Evolutionary conservation across 1,140 invertebrate genomes (phyloP), one percentile per base, ranked within the genome.

Genomic region (Rhopalosiphum padi): DNA sequence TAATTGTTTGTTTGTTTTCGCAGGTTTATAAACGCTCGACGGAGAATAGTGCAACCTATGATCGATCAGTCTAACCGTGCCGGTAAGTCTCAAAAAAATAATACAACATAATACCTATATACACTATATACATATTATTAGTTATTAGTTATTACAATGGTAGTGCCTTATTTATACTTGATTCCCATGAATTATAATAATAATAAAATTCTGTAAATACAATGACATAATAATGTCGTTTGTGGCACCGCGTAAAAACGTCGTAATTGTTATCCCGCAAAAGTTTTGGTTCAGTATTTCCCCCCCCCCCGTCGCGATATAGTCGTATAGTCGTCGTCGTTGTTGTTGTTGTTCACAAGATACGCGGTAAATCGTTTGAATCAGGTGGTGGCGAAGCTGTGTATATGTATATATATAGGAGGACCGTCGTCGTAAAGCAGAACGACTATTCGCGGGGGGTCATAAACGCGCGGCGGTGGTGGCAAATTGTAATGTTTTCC

Each of bases 1-100:
- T 7, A 22, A 37, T 11, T 90, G 92, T 82, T 93, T 95, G 88
- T 94, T 94, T 95, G 95, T 96, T 95, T 97, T 97, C 94, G 21
- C 97, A 98, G 99, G 99, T 99, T 99, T 96, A 99, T 99, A 95
- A 99, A 99, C 96, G 99, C 99, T 95, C 97, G 99, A 96, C 97
- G 99, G 96, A 97, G 99, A 96, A 99, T 99, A 96, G 98, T 99
- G 94, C 99, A 99, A 95, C 98, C 98, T 91, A 98, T 99, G 98
- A 98, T 99, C 95, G 99, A 99, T 96, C 98, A 98, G 96, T 99
- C 98, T 95, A 99, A 99, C 97, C 97, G 99, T 97, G 98, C 98
- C 96, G 98, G 98, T 98, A 97, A 97, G 96, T 90, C 9, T 85
- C 37, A 23, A 90, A 90, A 90, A 22, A n/a, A 53, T 60, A 43